phyloP scores from a whole-genome alignment of 1,140 invertebrate species.

The Eciton burchellii region DNA sequence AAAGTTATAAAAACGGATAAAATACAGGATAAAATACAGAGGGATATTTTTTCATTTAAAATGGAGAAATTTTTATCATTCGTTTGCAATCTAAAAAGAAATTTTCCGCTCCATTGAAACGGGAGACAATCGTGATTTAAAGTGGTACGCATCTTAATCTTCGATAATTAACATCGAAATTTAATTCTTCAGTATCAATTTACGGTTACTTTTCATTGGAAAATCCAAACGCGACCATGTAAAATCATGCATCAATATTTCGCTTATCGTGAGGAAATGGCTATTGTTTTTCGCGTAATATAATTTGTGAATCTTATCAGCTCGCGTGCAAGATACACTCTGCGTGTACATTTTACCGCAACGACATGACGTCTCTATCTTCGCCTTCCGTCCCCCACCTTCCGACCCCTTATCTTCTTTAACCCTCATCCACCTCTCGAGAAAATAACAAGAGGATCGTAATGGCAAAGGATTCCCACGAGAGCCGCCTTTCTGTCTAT shows the following conservation, averaged over 20 bases:
- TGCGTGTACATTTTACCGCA: not conserved
- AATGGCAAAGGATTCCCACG: constrained; percentile 13
- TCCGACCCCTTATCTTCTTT: constrained; percentile 33
- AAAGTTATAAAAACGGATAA: not conserved
- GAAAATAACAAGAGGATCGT: constrained; percentile 40
- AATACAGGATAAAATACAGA: not conserved
- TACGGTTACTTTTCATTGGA: not conserved
- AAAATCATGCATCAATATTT: too few relatives aligned
- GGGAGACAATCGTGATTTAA: not conserved
- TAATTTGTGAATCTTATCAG: constrained; percentile 13
- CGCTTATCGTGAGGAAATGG: not conserved
- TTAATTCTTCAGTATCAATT: constrained; percentile 1
- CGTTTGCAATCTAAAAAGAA: not conserved
- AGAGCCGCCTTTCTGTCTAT: constrained; percentile 37
- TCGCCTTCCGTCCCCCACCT: not conserved
- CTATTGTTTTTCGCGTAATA: not conserved
- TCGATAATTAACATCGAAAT: not conserved
- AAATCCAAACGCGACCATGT: too few relatives aligned
- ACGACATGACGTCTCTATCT: constrained; percentile 6
- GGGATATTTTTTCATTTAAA: not conserved
- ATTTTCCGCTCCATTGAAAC: not conserved
- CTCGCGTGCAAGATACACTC: not conserved
- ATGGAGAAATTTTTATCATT: too few relatives aligned
- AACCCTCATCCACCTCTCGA: constrained; percentile 26
- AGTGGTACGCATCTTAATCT: not conserved